Base-by-base conservation (phyloP, 2,113 vertebrate species). In the Telmatochromis brachygnathus region DNA sequence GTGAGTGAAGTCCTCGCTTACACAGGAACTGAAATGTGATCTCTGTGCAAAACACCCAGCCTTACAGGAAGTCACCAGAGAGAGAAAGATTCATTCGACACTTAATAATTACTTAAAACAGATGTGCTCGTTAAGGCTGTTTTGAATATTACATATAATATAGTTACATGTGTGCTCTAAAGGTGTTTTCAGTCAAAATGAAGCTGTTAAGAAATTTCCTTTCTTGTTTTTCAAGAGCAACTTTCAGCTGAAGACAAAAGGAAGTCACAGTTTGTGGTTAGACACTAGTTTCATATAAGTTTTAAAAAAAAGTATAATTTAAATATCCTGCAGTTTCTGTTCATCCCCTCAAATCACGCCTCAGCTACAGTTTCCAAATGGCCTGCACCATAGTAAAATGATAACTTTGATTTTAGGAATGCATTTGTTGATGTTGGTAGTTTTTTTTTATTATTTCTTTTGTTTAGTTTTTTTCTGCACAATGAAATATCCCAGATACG, bases 391-490 rank as follows among this genome's bases (percentile, higher is more conserved):
- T 8, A 7, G 23, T 3, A 28, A 47, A 75, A 75, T 11, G 39
- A 47, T 28, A 47, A 75, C 23, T 75, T 28, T 47, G 15, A 28
- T 75, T 75, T 47, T 7, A 47, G 21, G 9, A 75, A 75, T 17
- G 39, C 68, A 7, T 73, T 73, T 73, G 14, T 19, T 45, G 9
- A 62, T 3, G 17, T 35, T 35, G 30, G 30, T 62, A 35, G 60
- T 35, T 65, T 12, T 35, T 19, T 1, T 0, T 0, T 1, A 62
- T n/a, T 3, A 65, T 65, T 65, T 65, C 6, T 39, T 37, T 68
- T 13, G 65, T 70, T 42, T 42, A 7, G 37, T 45, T 73, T 5
- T 15, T 45, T 73, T 73, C 37, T 45, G 15, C 26, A 49, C 15
- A 19, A 28, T 11, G 2, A 77, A 49, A 30, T 77, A 49, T 10